Evolutionary conservation across 2,113 vertebrate species (phyloP), one percentile per base, ranked within the genome.

Genomic region (Chascanopsetta lugubris): DNA sequence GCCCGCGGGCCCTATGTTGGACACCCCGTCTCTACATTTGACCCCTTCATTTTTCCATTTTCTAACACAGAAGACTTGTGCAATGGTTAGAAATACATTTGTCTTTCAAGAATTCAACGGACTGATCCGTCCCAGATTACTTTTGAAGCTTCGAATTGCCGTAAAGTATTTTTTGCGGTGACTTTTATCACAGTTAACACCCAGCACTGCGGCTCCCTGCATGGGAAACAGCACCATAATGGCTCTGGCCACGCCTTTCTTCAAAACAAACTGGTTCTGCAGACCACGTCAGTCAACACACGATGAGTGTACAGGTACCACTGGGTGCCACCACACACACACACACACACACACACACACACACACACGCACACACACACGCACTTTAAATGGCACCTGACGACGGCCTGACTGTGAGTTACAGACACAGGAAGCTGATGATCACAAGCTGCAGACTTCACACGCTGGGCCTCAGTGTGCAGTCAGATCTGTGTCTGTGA

Each of bases 181-280:
- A 42, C 45, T 24, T 47, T 12, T 38, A 40, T 11, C 25, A 22
- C 26, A 3, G 32, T 2, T 2, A 46, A 27, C 0, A 47, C 24
- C 56, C 0, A 47, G 24, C 56, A n/a, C 21, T 12, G 11, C n/a
- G n/a, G n/a, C n/a, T n/a, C n/a, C n/a, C n/a, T n/a, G n/a, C n/a
- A n/a, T n/a, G n/a, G n/a, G n/a, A n/a, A n/a, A 12, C 46, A 38
- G 9, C 15, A 18, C 42, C 50, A 50, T 9, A 48, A 10, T 40
- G 11, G 32, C n/a, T 4, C 13, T 26, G 15, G 32, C 46, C 70
- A 70, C 67, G 60, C 66, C 57, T n/a, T 53, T 8, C 6, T 29
- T 21, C 34, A n/a, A 47, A 21, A 8, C 58, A 55, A 61, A 80
- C 73, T 24, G 68, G 83, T 74, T 79, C 30, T 13, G 21, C 75